Evolutionary conservation across 2,888 invertebrate genomes (phyloP), one percentile per base, ranked within the genome.

Genomic region (Andrena marginata): DNA sequence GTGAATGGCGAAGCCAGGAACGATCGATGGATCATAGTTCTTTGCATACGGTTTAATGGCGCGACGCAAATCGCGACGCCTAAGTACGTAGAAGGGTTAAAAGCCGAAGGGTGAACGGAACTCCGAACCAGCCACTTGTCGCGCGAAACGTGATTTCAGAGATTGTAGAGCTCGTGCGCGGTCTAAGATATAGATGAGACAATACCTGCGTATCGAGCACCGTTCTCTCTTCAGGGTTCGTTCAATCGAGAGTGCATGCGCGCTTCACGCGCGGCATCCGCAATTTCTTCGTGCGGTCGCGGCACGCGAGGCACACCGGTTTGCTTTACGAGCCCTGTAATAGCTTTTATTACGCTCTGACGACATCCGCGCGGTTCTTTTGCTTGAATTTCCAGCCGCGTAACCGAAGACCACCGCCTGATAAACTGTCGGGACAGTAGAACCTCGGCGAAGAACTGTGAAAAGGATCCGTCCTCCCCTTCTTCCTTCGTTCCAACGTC

Each of bases 241-340:
- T 20, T 26, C 10, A 20, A 26, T 49, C 49, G 31, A 10, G n/a
- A 10, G n/a, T 16, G 20, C 26, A 10, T 35, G 16, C 68, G 35
- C 64, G 10, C n/a, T 64, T 63, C 69, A 56, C 10, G 16, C 60
- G n/a, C 4, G 48, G 7, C 63, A 71, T 62, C n/a, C 20, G 16
- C 23, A 54, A 64, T 73, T 64, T 56, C 23, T 6, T 70, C 49
- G 23, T 48, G 20, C 48, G 42, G 10, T n/a, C 5, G 48, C 48
- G 13, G 13, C 23, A 7, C 16, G 10, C 8, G 4, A 10, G 29
- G 31, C 26, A 4, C 26, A 31, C 16, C 0, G 42, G 42, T 42
- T 42, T 16, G 42, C 42, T 42, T 42, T 42, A 42, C 42, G 42
- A 42, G 42, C 42, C 42, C 1, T 3, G 16, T 42, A 42, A 42